phyloP scores from a whole-genome alignment of 2,113 vertebrate genomes.

The Prunella fulvescens region DNA sequence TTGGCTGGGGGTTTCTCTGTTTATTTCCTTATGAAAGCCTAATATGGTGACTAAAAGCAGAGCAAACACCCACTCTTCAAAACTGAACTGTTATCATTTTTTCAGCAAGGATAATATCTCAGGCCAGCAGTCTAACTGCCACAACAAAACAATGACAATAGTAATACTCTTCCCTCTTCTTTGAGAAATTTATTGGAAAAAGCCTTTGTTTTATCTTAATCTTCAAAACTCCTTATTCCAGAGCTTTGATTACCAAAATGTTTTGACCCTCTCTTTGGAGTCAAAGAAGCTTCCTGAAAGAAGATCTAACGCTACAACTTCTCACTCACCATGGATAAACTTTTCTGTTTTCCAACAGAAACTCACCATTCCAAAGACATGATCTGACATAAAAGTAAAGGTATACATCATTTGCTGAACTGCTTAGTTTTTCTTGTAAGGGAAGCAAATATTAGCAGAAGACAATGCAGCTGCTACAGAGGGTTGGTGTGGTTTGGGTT shows the following conservation, averaged over 20 bases:
- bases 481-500: background rate
- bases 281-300: slow-evolving; percentile 23
- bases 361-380: background rate
- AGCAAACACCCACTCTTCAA: background rate
- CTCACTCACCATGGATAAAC: background rate
- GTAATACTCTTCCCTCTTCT: background rate
- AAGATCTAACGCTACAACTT: background rate
- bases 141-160: background rate
- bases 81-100: background rate
- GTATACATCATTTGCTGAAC: background rate
- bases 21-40: background rate
- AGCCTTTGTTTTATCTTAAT: background rate
- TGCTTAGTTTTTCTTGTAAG: background rate
- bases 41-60: background rate
- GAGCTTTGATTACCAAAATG: background rate
- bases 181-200: background rate
- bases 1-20: background rate
- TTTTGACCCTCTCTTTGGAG: background rate
- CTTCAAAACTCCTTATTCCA: background rate
- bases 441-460: slow-evolving; percentile 16
- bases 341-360: background rate
- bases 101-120: background rate
- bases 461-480: background rate
- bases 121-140: background rate
- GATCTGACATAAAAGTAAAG: background rate